Percentiles rank a stretch among this genome's conserved stretches.
phyloP scores from a whole-genome alignment of 2,113 vertebrate genomes.

The Sminthopsis crassicaudata region DNA sequence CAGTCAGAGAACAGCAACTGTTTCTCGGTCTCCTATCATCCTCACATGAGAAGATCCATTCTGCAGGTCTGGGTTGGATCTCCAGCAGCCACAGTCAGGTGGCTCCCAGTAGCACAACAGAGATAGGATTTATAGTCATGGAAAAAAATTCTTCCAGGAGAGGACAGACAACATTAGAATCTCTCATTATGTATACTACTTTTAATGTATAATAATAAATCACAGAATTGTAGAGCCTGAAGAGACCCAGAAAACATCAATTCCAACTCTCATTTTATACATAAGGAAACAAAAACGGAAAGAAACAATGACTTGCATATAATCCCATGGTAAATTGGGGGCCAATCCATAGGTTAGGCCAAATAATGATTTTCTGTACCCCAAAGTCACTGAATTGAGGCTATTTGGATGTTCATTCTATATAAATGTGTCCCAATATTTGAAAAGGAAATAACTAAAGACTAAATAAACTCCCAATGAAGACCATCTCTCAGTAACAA shows the following conservation, averaged over 20 bases:
- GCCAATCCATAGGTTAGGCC: not conserved
- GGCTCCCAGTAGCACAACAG: no score
- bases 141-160: no score
- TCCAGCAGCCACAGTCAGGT: no score
- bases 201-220: not conserved
- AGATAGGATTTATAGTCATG: no score
- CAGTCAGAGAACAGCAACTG: no score
- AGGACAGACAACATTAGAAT: no score
- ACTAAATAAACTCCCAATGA: not conserved
- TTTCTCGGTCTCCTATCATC: no score
- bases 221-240: not conserved
- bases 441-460: not conserved
- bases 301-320: not conserved
- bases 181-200: no score
- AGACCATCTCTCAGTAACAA: no score
- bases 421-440: not conserved
- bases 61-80: no score
- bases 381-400: not conserved
- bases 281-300: not conserved
- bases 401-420: not conserved
- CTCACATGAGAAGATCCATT: no score
- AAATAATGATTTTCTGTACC: not conserved
- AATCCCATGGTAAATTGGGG: not conserved
- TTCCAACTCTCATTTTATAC: not conserved
- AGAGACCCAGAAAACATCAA: not conserved